Percentiles rank a stretch among this genome's conserved stretches.
Evolutionary conservation across 1,140 invertebrate genomes (phyloP).

Genomic region (Drosophila miranda): DNA sequence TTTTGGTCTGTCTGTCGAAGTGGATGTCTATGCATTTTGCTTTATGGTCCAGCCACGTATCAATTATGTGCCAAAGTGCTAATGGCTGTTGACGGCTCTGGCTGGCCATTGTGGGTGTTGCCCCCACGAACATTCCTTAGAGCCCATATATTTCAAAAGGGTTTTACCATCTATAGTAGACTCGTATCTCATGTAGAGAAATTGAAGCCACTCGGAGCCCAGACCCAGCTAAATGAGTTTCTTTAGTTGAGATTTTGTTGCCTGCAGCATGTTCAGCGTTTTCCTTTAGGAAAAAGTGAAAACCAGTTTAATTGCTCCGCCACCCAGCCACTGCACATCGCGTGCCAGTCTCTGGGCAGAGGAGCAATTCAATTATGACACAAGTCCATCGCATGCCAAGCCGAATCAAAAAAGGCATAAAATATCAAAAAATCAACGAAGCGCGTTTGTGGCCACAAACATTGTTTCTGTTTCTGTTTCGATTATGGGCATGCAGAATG

Average conservation of each 20-base stretch:
- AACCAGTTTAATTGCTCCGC: conserved; percentile 65
- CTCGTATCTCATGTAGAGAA: conserved; percentile 15
- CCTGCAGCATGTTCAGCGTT: conserved; percentile 16
- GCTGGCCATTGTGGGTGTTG: conserved; percentile 46
- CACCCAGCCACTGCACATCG: conserved; percentile 38
- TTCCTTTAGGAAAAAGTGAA: conserved; percentile 65
- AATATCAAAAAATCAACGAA: conserved; percentile 57
- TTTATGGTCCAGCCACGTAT: conserved; percentile 77
- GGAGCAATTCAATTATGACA: conserved; percentile 73
- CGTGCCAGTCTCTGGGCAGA: conserved; percentile 39
- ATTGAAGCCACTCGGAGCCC: conserved; percentile 8
- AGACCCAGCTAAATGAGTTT: conserved; percentile 34
- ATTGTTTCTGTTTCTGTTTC: background rate
- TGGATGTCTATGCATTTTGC: conserved; percentile 73
- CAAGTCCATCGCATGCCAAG: conserved; percentile 68
- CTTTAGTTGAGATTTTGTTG: conserved; percentile 14
- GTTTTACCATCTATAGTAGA: conserved; percentile 15
- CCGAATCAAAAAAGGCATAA: conserved; percentile 26
- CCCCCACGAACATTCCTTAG: conserved; percentile 34
- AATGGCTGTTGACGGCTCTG: conserved; percentile 79
- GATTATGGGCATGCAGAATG: background rate
- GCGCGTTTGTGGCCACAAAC: conserved; percentile 34
- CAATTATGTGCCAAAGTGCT: conserved; percentile 82
- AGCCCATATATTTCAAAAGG: conserved; percentile 21
- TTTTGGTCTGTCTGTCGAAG: conserved; percentile 11